Conservation (phyloP, 2,888 invertebrate species). For the Scelioninae gen. 2 region DNA sequence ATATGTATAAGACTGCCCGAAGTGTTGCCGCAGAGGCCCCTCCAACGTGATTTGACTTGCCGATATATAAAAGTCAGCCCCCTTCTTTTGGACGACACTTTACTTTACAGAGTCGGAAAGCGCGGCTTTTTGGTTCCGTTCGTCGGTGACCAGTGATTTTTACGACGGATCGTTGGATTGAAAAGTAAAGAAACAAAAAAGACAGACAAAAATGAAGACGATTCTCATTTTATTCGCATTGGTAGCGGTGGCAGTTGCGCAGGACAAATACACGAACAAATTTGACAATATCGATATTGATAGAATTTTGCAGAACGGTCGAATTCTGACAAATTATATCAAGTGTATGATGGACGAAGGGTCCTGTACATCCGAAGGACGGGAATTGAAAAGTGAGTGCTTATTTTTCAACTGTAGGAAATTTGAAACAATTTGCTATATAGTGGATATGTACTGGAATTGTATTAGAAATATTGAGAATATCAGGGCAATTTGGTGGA, state of each 20-base stretch:
- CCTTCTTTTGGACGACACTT: slow-evolving; percentile 49
- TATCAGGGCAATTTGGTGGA: too few species aligned
- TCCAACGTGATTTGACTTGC: slow-evolving; percentile 38
- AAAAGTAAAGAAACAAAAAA: too few species aligned
- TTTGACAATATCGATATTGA: slow-evolving; percentile 79
- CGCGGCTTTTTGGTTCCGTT: too few species aligned
- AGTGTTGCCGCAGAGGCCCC: slow-evolving; percentile 37
- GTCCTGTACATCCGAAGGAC: slow-evolving; percentile 79
- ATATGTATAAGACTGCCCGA: slow-evolving; percentile 24
- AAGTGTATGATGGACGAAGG: slow-evolving; percentile 80
- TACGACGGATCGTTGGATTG: background rate
- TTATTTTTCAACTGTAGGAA: too few species aligned
- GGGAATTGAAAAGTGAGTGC: slow-evolving; percentile 79
- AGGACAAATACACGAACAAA: slow-evolving; percentile 76
- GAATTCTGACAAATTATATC: slow-evolving; percentile 79
- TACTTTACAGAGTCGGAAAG: slow-evolving; percentile 27
- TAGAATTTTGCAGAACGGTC: slow-evolving; percentile 77
- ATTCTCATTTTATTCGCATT: slow-evolving; percentile 64
- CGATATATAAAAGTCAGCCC: slow-evolving; percentile 52
- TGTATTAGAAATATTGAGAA: too few species aligned
- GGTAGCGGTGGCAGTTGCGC: slow-evolving; percentile 63
- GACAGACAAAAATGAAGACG: slow-evolving; percentile 62
- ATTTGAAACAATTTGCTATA: too few species aligned
- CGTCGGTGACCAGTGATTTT: too few species aligned
- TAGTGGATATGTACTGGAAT: too few species aligned